Percentiles rank a stretch among this genome's conserved stretches.
Conservation (phyloP, 2,888 invertebrate genomes). For the Leuctra nigra region DNA sequence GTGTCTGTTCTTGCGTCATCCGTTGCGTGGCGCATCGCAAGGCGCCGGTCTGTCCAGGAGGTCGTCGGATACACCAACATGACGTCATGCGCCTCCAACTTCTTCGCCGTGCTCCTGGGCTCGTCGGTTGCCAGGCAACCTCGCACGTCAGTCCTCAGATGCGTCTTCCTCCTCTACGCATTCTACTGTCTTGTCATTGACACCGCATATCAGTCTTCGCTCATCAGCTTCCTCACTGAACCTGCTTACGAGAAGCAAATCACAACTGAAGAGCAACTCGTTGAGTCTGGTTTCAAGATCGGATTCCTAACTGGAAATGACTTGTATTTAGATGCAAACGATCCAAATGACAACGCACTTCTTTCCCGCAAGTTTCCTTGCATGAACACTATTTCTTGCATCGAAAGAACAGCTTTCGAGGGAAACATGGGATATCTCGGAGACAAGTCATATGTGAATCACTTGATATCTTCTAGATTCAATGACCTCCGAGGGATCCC, state of each 20-base stretch:
- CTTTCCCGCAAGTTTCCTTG: no score
- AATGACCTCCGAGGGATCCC: no score
- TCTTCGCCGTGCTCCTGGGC: not conserved
- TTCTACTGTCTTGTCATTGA: slow-evolving; percentile 18
- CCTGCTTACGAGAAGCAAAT: slow-evolving; percentile 1
- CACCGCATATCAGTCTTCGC: slow-evolving; percentile 21
- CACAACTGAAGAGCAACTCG: no score
- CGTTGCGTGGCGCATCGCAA: not conserved
- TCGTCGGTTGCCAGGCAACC: not conserved
- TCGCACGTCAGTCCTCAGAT: not conserved
- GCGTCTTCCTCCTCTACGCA: slow-evolving; percentile 16
- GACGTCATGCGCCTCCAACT: not conserved
- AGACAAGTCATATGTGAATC: no score
- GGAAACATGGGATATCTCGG: no score
- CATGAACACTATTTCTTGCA: no score
- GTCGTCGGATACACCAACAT: not conserved
- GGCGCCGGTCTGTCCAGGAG: not conserved
- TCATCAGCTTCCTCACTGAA: slow-evolving; percentile 16
- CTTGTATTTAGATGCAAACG: no score
- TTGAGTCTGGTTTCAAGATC: no score
- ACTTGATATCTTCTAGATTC: no score
- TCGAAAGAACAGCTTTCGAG: no score
- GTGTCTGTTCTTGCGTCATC: not conserved
- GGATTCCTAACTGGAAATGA: no score
- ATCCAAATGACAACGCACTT: no score